These are phyloP conservation scores for Lydus trimaculatus DNA, from an alignment of 2,888 invertebrate species.

Conservation along the genomic window DNA sequence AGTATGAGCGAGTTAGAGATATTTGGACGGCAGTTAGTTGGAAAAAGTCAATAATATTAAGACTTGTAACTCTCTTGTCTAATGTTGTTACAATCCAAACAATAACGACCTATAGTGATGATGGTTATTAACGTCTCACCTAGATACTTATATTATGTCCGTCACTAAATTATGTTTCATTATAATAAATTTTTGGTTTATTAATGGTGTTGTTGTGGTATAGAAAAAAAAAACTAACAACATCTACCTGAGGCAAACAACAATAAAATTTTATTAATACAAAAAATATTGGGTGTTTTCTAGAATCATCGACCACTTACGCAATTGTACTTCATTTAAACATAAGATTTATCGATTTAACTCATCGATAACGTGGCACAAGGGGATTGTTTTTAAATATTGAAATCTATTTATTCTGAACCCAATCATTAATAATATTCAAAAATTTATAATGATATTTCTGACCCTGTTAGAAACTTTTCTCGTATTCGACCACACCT, in stretches of 20 bases:
- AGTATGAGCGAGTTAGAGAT: neutral
- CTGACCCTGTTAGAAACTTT: neutral
- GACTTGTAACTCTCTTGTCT: neutral
- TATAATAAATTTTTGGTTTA: neutral
- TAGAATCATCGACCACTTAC: neutral
- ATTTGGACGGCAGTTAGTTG: neutral
- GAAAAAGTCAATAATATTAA: conserved; percentile 4
- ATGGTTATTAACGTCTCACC: neutral
- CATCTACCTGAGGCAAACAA: neutral
- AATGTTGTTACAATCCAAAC: neutral
- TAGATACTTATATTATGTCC: neutral
- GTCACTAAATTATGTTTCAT: neutral
- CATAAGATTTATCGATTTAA: conserved; percentile 5
- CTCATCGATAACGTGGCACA: neutral
- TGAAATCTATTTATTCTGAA: neutral
- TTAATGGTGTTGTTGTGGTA: neutral
- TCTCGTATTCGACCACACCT: neutral
- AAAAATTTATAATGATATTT: neutral
- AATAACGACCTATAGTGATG: neutral
- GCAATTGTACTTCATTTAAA: neutral
- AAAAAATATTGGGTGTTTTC: neutral
- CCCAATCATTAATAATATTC: neutral
- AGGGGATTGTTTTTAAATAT: neutral
- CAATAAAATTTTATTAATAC: neutral
- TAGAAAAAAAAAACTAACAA: neutral